Percentiles rank a stretch among this genome's conserved stretches.
Evolutionary conservation across 2,113 vertebrate species (phyloP).

Genomic region (Gadus chalcogrammus): DNA sequence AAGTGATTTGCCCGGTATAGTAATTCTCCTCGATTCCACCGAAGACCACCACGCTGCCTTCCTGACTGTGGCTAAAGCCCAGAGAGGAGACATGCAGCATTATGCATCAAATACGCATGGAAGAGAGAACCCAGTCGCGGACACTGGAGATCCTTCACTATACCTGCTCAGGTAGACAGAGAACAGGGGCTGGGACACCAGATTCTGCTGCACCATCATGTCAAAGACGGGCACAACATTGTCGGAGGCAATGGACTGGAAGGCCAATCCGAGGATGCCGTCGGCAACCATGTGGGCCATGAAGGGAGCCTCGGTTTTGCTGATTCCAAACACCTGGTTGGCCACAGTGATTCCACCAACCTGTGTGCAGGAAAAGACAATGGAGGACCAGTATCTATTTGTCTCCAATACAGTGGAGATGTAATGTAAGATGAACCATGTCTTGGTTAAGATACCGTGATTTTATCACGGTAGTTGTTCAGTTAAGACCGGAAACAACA

Average conservation of each 20-base stretch:
- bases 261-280: slow-evolving; percentile 63
- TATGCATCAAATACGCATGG: background rate
- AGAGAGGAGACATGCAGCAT: background rate
- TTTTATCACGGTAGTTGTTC: no score
- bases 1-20: slow-evolving; percentile 65
- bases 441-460: background rate
- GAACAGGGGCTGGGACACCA: slow-evolving; percentile 49
- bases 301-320: slow-evolving; percentile 56
- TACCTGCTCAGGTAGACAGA: slow-evolving; percentile 66
- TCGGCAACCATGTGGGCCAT: slow-evolving; percentile 50
- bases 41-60: slow-evolving; percentile 70
- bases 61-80: slow-evolving; percentile 34
- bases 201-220: slow-evolving; percentile 52
- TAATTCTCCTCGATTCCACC: slow-evolving; percentile 61
- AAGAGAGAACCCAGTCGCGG: background rate
- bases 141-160: slow-evolving; percentile 1
- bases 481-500: no score
- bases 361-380: slow-evolving; percentile 36
- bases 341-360: slow-evolving; percentile 53
- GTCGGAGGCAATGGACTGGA: slow-evolving; percentile 48
- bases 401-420: slow-evolving; percentile 10
- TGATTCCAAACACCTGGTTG: slow-evolving; percentile 78
- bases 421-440: slow-evolving; percentile 7
- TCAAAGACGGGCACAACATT: slow-evolving; percentile 57
- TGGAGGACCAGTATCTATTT: no score